Evolutionary conservation across 2,797 vertebrate species (phyloP).

Genomic region (Microcaecilia unicolor): DNA sequence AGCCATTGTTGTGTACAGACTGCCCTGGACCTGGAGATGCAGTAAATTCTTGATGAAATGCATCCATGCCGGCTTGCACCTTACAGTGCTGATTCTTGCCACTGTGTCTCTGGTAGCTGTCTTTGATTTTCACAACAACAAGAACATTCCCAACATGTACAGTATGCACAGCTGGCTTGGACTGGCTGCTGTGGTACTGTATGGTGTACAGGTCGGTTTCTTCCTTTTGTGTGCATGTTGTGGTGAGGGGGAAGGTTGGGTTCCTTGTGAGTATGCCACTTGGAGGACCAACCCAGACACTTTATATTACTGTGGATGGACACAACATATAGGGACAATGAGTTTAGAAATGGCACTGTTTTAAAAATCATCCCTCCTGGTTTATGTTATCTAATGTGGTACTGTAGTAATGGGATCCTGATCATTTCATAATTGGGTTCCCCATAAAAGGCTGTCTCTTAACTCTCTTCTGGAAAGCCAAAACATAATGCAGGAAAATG

Average conservation of each 20-base stretch:
- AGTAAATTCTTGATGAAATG: slow-evolving; percentile 87
- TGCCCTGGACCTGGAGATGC: slow-evolving; percentile 91
- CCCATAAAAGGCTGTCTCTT: too few relatives aligned
- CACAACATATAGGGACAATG: too few relatives aligned
- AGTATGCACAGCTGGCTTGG: slow-evolving; percentile 97
- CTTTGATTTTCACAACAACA: slow-evolving; percentile 80
- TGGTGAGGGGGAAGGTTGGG: neutral
- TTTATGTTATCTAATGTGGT: too few relatives aligned
- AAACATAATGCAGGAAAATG: too few relatives aligned
- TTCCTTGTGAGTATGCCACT: neutral
- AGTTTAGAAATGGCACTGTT: too few relatives aligned
- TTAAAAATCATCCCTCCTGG: too few relatives aligned
- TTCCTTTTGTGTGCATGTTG: neutral
- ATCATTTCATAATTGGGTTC: too few relatives aligned
- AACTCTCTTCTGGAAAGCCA: too few relatives aligned
- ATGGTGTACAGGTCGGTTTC: slow-evolving; percentile 71
- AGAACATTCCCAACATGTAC: slow-evolving; percentile 86
- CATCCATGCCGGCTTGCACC: slow-evolving; percentile 76
- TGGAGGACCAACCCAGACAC: too few relatives aligned
- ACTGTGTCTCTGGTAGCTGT: slow-evolving; percentile 74
- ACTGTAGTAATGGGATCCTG: too few relatives aligned
- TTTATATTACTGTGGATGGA: too few relatives aligned
- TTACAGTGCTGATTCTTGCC: slow-evolving; percentile 62
- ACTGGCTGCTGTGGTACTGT: slow-evolving; percentile 64
- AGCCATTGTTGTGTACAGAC: slow-evolving; percentile 90